These are phyloP conservation scores for Apolygus lucorum DNA, from an alignment of 1,140 invertebrate genomes.

Conservation along the genomic window DNA sequence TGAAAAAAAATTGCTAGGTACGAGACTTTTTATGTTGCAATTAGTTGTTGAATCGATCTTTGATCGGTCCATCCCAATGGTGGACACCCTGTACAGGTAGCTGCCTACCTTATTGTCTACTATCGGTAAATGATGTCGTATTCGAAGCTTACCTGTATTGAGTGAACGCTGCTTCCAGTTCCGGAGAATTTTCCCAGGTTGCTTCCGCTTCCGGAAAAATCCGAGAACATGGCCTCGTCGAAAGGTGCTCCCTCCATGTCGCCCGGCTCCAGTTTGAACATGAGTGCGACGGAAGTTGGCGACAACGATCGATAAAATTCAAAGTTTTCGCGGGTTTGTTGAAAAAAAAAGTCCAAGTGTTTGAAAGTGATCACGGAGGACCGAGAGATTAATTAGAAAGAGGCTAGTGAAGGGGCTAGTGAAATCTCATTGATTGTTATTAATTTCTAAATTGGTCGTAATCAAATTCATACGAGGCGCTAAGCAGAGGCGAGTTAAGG, in stretches of 20 bases:
- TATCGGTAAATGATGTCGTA: no score
- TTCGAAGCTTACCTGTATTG: constrained; percentile 62
- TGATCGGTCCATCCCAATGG: no score
- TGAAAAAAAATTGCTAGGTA: no score
- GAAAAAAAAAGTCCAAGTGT: neutral
- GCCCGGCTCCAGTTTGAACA: constrained; percentile 24
- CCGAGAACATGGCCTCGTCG: constrained; percentile 64
- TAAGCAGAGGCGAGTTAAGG: constrained; percentile 29
- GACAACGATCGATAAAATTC: neutral
- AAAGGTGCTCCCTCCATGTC: constrained; percentile 61
- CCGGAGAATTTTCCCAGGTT: constrained; percentile 39
- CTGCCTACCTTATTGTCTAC: no score
- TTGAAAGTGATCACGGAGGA: constrained; percentile 14
- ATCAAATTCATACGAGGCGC: constrained; percentile 29
- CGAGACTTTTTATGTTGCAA: no score
- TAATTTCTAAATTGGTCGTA: constrained; percentile 30
- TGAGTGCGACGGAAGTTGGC: constrained; percentile 3
- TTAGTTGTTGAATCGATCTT: no score
- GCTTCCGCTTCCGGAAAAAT: constrained; percentile 55
- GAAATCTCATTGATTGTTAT: constrained; percentile 28
- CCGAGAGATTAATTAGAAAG: constrained; percentile 4
- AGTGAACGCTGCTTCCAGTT: constrained; percentile 45
- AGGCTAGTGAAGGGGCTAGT: neutral
- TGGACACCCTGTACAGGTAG: no score
- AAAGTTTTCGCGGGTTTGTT: neutral